Percentiles rank a stretch among this genome's conserved stretches.
phyloP scores from a whole-genome alignment of 2,888 invertebrate genomes.

The Erynnis tages region DNA sequence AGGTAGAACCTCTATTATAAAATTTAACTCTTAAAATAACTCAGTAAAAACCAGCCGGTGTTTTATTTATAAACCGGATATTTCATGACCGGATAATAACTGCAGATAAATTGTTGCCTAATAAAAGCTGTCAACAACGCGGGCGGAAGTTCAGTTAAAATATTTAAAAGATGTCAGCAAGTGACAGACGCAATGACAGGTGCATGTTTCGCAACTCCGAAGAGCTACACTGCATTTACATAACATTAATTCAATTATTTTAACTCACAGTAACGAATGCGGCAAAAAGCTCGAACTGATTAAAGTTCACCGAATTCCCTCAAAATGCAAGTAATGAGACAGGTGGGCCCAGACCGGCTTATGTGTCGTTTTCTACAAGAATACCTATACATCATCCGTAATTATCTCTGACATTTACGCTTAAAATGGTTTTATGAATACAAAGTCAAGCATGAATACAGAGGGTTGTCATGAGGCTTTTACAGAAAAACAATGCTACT shows the following conservation, averaged over 20 bases:
- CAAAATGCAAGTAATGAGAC: conserved; percentile 18
- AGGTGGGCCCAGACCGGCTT: conserved; percentile 16
- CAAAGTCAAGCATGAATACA: neutral
- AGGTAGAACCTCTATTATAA: too few relatives aligned
- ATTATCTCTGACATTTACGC: conserved; percentile 22
- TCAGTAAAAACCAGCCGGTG: too few relatives aligned
- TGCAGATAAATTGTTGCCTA: too few relatives aligned
- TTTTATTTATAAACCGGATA: too few relatives aligned
- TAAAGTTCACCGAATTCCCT: conserved; percentile 10
- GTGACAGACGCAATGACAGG: too few relatives aligned
- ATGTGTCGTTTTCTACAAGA: conserved; percentile 4
- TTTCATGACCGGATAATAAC: too few relatives aligned
- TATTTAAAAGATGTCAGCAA: too few relatives aligned
- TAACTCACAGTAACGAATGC: neutral
- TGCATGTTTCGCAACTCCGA: neutral
- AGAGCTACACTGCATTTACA: neutral
- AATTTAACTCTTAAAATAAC: too few relatives aligned
- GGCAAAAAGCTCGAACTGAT: neutral
- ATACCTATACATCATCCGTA: conserved; percentile 9
- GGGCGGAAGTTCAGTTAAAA: too few relatives aligned
- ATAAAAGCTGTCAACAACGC: too few relatives aligned
- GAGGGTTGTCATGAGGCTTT: too few relatives aligned
- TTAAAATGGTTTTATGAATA: neutral
- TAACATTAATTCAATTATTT: conserved; percentile 1
- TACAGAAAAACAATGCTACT: too few relatives aligned